Evolutionary conservation across 2,797 vertebrate species (phyloP).

Genomic region (Mormyrops attenuatus): DNA sequence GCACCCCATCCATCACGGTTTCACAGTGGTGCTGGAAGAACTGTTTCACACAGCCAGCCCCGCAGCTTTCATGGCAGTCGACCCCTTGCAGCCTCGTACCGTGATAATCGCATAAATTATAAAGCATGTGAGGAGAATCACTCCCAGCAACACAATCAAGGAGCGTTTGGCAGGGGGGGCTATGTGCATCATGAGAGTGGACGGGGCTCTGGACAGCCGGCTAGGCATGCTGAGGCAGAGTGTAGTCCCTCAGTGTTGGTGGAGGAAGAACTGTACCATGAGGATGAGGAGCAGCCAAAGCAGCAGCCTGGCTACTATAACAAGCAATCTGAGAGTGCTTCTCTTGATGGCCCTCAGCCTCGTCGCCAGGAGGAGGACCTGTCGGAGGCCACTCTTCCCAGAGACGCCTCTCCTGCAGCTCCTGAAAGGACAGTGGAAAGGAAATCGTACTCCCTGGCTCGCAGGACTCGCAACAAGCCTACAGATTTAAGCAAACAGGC

Average conservation of each 20-base stretch:
- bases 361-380: conserved; percentile 58
- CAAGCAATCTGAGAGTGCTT: conserved; percentile 37
- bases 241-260: conserved; percentile 39
- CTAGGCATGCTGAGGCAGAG: conserved; percentile 47
- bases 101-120: conserved; percentile 26
- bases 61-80: conserved; percentile 50
- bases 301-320: conserved; percentile 29
- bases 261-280: conserved; percentile 45
- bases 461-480: conserved; percentile 81
- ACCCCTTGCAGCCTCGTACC: conserved; percentile 18
- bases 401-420: conserved; percentile 53
- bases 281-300: conserved; percentile 37
- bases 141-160: conserved; percentile 33
- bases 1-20: conserved; percentile 52
- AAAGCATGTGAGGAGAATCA: conserved; percentile 17
- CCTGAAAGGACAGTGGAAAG: conserved; percentile 81
- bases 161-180: conserved; percentile 43
- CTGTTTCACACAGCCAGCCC: conserved; percentile 36
- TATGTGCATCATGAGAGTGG: conserved; percentile 37
- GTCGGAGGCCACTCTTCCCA: conserved; percentile 13
- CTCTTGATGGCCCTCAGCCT: conserved; percentile 33
- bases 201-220: conserved; percentile 32
- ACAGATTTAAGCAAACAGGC: conserved; percentile 77
- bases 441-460: conserved; percentile 86
- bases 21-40: conserved; percentile 36